Evolutionary conservation across 2,113 vertebrate genomes (phyloP).

Genomic region (Piaya cayana): DNA sequence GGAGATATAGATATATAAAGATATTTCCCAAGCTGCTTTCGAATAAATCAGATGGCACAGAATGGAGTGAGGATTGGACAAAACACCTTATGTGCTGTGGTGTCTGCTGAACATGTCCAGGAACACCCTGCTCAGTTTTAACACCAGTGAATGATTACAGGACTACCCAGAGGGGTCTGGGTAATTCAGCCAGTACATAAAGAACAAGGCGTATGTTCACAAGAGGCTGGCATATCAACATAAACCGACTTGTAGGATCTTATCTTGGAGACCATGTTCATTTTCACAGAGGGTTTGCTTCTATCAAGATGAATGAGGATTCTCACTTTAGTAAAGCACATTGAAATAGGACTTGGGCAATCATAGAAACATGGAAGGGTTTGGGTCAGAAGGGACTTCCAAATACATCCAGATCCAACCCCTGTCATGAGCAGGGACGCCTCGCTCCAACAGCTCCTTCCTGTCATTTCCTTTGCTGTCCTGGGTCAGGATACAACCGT

Average conservation of each 20-base stretch:
- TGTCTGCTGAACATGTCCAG: neutral
- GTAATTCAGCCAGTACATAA: neutral
- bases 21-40: neutral
- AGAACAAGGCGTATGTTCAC: neutral
- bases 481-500: no score
- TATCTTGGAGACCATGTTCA: rapidly evolving
- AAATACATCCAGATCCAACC: no score
- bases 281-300: neutral
- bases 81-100: no score
- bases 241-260: neutral
- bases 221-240: neutral
- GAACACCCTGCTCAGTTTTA: neutral
- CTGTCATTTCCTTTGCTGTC: no score
- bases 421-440: no score
- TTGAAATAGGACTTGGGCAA: rapidly evolving
- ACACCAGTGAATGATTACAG: neutral
- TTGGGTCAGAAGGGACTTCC: no score
- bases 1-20: neutral
- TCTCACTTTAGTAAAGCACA: neutral
- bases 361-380: no score
- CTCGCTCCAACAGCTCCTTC: no score
- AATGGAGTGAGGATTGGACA: neutral
- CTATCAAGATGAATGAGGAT: rapidly evolving
- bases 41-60: neutral
- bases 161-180: neutral